These are phyloP conservation scores for Gobiocypris rarus DNA, from an alignment of 2,113 vertebrate species.

Conservation along the genomic window DNA sequence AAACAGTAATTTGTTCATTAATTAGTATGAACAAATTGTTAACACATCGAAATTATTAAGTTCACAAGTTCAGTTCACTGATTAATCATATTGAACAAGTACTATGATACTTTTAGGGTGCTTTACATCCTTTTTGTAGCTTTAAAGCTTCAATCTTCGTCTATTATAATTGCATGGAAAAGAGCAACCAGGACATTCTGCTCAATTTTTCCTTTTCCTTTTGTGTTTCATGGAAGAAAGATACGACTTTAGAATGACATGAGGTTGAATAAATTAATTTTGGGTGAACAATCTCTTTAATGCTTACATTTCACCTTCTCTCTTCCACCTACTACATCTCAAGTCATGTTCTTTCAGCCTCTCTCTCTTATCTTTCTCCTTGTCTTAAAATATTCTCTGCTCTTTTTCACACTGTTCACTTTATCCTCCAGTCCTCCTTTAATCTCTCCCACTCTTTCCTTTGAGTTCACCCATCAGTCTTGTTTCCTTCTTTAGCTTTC, in stretches of 20 bases:
- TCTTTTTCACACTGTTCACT: background rate
- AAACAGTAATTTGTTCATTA: background rate
- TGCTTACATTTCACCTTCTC: slow-evolving; percentile 54
- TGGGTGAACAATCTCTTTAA: background rate
- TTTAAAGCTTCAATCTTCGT: background rate
- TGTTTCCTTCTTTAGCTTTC: background rate
- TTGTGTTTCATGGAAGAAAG: slow-evolving; percentile 1
- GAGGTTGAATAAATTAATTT: background rate
- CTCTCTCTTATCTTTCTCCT: slow-evolving; percentile 16
- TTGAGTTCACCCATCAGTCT: background rate
- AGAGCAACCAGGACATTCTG: background rate
- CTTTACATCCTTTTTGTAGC: background rate
- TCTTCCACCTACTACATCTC: slow-evolving; percentile 12
- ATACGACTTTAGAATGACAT: background rate
- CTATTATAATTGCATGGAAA: background rate
- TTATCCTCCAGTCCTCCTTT: background rate
- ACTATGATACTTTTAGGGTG: background rate
- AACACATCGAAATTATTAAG: background rate
- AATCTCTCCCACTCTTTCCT: slow-evolving; percentile 18
- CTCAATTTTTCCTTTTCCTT: background rate
- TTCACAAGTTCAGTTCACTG: background rate
- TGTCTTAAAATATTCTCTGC: background rate
- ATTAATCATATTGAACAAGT: background rate
- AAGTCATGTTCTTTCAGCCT: slow-evolving; percentile 9
- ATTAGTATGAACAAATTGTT: background rate